These are phyloP conservation scores for Bufo gargarizans DNA, from an alignment of 2,113 vertebrate species.

Conservation along the genomic window DNA sequence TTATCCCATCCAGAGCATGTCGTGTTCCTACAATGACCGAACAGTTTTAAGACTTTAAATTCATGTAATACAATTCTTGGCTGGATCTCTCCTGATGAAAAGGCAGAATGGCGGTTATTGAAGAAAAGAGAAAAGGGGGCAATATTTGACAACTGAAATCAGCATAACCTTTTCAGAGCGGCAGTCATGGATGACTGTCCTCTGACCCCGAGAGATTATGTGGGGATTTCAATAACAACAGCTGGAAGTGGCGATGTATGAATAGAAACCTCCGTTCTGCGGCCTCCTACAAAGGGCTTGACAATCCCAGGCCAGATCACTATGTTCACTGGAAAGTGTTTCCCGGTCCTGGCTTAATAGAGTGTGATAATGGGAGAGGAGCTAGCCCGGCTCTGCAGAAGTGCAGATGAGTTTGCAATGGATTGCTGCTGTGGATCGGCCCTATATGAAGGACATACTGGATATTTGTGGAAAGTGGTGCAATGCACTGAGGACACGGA, in stretches of 20 bases:
- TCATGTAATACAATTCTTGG: conserved; percentile 83
- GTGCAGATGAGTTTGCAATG: neutral
- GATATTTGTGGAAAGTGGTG: neutral
- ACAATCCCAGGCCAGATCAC: conserved; percentile 77
- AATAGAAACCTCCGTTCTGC: conserved; percentile 79
- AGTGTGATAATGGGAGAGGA: conserved; percentile 75
- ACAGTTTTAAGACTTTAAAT: conserved; percentile 83
- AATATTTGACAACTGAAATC: conserved; percentile 86
- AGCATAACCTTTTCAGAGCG: conserved; percentile 83
- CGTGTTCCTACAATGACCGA: conserved; percentile 72
- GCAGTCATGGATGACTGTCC: conserved; percentile 85
- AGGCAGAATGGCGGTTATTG: conserved; percentile 77
- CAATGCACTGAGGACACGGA: neutral
- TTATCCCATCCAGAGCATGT: conserved; percentile 71
- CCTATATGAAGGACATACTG: conserved; percentile 1
- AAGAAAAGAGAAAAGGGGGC: conserved; percentile 77
- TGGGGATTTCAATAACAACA: conserved; percentile 84
- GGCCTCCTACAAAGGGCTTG: conserved; percentile 74
- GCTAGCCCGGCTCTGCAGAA: neutral
- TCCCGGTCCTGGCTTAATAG: conserved; percentile 80
- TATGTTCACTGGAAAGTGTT: conserved; percentile 80
- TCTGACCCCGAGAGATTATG: conserved; percentile 82
- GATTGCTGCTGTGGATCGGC: neutral
- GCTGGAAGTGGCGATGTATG: conserved; percentile 80
- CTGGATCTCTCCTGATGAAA: conserved; percentile 77